Conservation (phyloP, 2,888 invertebrate genomes). For the Stenodema calcarata region DNA sequence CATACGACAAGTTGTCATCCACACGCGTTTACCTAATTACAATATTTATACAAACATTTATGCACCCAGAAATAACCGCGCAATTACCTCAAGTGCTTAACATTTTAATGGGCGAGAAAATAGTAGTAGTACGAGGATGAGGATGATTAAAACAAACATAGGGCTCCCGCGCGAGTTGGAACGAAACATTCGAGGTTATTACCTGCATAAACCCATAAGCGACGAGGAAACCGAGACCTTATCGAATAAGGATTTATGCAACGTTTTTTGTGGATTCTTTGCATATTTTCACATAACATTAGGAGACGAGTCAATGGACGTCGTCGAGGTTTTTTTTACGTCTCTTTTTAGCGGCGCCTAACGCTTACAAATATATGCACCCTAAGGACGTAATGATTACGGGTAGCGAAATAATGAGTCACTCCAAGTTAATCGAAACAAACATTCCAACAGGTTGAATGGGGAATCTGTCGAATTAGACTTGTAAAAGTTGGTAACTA, state of each 20-base stretch:
- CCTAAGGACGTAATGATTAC: not conserved
- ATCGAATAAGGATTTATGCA: slow-evolving; percentile 19
- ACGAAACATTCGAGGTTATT: not conserved
- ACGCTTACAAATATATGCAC: slow-evolving; percentile 19
- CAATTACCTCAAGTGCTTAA: not conserved
- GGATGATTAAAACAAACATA: not conserved
- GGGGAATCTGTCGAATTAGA: not conserved
- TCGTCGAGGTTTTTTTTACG: not conserved
- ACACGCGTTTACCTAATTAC: not conserved
- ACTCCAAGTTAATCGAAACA: not conserved
- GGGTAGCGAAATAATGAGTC: slow-evolving; percentile 4
- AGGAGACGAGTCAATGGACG: not conserved
- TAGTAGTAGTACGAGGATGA: not conserved
- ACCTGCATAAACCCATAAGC: not conserved
- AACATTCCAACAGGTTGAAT: not conserved
- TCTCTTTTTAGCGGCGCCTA: no score
- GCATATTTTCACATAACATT: not conserved
- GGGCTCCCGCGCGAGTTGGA: not conserved
- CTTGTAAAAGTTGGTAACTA: not conserved
- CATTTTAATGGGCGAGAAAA: not conserved
- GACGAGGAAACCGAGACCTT: not conserved
- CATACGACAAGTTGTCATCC: not conserved
- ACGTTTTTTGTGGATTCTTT: not conserved
- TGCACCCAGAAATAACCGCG: slow-evolving; percentile 1
- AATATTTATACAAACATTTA: slow-evolving; percentile 24